phyloP scores from a whole-genome alignment of 2,888 invertebrate genomes.

The Chorisops tibialis region DNA sequence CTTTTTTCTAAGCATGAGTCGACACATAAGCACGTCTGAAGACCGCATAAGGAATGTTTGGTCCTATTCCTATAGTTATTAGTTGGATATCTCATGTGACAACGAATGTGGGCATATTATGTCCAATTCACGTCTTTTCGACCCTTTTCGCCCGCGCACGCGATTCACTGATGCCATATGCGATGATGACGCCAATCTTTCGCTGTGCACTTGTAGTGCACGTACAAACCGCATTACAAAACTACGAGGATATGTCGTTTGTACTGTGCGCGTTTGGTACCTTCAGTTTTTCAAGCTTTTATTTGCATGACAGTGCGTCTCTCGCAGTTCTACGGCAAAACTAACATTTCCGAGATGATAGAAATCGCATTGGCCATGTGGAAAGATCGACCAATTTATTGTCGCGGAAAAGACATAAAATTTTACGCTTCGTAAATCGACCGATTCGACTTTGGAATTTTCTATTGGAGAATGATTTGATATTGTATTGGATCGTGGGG shows the following conservation, averaged over 20 bases:
- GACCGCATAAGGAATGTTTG: too few relatives aligned
- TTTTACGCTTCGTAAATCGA: too few relatives aligned
- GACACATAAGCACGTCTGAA: too few relatives aligned
- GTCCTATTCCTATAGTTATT: too few relatives aligned
- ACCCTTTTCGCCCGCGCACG: constrained; percentile 17
- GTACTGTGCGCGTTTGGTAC: constrained; percentile 1
- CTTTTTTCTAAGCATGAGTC: too few relatives aligned
- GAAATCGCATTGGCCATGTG: too few relatives aligned
- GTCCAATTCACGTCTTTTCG: constrained; percentile 15
- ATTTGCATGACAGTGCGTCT: constrained; percentile 13
- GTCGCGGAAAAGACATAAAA: too few relatives aligned
- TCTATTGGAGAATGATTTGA: too few relatives aligned
- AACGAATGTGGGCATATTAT: constrained; percentile 25
- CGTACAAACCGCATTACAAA: background rate
- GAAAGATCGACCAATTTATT: too few relatives aligned
- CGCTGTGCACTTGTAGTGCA: background rate
- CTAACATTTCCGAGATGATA: too few relatives aligned
- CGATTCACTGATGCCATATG: constrained; percentile 5
- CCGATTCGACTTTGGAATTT: too few relatives aligned
- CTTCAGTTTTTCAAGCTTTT: constrained; percentile 16
- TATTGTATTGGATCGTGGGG: too few relatives aligned
- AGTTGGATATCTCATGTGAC: constrained; percentile 20
- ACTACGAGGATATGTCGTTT: background rate
- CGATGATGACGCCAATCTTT: constrained; percentile 3
- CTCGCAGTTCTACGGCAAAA: constrained; percentile 15